Evolutionary conservation across 2,113 vertebrate species (phyloP).

Genomic region (Gila orcuttii): DNA sequence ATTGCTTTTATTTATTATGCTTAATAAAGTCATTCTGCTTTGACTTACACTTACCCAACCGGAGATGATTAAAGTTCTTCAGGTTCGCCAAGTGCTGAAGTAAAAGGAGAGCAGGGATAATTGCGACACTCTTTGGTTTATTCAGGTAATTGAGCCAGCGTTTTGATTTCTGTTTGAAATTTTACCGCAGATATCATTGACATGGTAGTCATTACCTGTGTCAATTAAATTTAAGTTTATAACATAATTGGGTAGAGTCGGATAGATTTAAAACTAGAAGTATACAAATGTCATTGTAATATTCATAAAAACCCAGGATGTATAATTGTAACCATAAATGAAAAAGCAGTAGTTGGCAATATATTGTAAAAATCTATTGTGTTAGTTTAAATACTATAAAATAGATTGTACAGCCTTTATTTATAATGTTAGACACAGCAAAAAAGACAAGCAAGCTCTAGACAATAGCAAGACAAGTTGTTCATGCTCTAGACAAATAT

Average conservation of each 20-base stretch:
- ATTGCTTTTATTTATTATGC: not conserved
- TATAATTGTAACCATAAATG: not conserved
- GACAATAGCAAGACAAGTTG: not conserved
- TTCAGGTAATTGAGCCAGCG: not conserved
- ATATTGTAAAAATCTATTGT: not conserved
- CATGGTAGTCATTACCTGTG: not conserved
- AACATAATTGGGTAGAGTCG: not conserved
- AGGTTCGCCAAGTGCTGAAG: not conserved
- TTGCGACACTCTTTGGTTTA: not conserved
- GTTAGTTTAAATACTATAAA: no score
- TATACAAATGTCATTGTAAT: not conserved
- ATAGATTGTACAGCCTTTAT: not conserved
- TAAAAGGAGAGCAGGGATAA: not conserved
- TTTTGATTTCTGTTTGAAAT: not conserved
- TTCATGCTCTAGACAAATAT: not conserved
- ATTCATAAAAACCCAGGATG: not conserved
- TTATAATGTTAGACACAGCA: not conserved
- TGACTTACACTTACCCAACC: not conserved
- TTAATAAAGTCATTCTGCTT: not conserved
- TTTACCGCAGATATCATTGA: not conserved
- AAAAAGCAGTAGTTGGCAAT: not conserved
- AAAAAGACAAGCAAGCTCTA: not conserved
- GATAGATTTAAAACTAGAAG: not conserved
- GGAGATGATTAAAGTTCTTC: not conserved
- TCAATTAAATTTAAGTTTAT: not conserved